phyloP scores from a whole-genome alignment of 2,797 vertebrate genomes.

The Hippoglossus hippoglossus region DNA sequence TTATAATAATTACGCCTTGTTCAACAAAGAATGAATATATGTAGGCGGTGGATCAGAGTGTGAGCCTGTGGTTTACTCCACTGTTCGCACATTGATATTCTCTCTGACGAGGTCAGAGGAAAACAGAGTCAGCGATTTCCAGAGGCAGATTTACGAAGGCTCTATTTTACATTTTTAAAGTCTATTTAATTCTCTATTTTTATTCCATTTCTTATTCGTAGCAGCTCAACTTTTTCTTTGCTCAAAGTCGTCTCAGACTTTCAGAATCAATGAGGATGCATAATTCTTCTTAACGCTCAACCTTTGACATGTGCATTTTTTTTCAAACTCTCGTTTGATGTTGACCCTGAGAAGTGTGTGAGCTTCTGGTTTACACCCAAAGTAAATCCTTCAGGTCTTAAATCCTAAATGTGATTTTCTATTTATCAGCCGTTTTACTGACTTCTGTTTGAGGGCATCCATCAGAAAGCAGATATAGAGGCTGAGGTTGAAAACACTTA shows the following conservation, averaged over 20 bases:
- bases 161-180: constrained; percentile 37
- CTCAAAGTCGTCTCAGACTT: background rate
- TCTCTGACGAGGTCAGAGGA: constrained; percentile 23
- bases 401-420: no score
- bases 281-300: background rate
- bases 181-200: background rate
- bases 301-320: background rate
- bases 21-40: no score
- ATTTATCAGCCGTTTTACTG: no score
- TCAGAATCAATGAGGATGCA: background rate
- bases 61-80: no score
- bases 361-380: background rate
- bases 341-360: background rate
- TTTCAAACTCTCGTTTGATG: no score
- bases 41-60: background rate
- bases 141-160: no score
- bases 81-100: no score
- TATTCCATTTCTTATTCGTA: background rate
- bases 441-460: no score
- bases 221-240: background rate
- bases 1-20: no score
- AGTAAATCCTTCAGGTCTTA: no score
- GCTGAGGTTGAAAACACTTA: no score
- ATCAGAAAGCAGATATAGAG: no score
- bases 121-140: constrained; percentile 38